These are phyloP conservation scores for Eumaeus atala DNA, from an alignment of 1,140 invertebrate species.

Conservation along the genomic window DNA sequence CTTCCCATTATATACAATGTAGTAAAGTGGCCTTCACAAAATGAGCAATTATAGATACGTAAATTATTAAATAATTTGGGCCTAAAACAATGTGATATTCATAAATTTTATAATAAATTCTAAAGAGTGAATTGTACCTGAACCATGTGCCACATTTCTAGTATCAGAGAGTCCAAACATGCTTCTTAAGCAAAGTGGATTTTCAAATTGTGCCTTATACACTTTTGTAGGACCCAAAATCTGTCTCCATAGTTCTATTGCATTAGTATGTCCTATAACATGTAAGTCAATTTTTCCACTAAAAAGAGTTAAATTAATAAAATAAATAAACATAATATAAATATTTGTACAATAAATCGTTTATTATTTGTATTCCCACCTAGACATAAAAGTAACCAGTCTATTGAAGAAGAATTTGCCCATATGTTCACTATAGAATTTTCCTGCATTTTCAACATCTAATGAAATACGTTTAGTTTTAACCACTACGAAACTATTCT, in stretches of 20 bases:
- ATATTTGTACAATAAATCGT: background rate
- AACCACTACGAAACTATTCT: slow-evolving; percentile 85
- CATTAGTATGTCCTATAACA: slow-evolving; percentile 84
- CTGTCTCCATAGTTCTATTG: slow-evolving; percentile 85
- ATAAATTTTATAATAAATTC: too few species aligned
- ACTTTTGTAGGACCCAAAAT: slow-evolving; percentile 93
- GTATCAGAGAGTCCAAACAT: slow-evolving; percentile 92
- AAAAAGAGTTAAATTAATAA: slow-evolving; percentile 32
- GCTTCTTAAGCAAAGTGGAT: slow-evolving; percentile 85
- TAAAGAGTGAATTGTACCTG: slow-evolving; percentile 75
- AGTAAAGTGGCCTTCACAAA: too few species aligned
- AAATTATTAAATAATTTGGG: too few species aligned
- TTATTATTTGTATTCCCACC: slow-evolving; percentile 66
- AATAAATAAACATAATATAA: background rate
- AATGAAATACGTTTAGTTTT: slow-evolving; percentile 79
- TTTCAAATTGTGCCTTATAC: slow-evolving; percentile 83
- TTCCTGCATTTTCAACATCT: slow-evolving; percentile 77
- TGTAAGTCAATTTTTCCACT: slow-evolving; percentile 89
- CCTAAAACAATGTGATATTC: too few species aligned
- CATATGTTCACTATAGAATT: slow-evolving; percentile 90
- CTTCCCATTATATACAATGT: too few species aligned
- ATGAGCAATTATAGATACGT: too few species aligned
- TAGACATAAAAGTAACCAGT: slow-evolving; percentile 89
- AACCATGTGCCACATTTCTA: slow-evolving; percentile 93
- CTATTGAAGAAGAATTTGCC: slow-evolving; percentile 92